Evolutionary conservation across 2,113 vertebrate species (phyloP).

Genomic region (Indri indri): DNA sequence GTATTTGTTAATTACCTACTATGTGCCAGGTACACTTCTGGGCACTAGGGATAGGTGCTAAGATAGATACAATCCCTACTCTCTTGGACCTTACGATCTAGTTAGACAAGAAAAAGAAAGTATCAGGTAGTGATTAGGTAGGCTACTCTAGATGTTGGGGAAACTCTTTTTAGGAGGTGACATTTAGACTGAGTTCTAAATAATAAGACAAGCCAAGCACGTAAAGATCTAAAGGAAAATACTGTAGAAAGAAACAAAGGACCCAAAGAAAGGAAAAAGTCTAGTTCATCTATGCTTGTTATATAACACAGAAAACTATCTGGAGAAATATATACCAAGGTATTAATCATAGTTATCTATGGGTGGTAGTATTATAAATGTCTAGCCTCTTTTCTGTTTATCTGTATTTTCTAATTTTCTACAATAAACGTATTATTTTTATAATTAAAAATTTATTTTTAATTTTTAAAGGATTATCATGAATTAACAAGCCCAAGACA

Average conservation of each 20-base stretch:
- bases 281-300: background rate
- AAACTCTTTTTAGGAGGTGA: background rate
- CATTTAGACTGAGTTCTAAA: conserved; percentile 43
- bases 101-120: conserved; percentile 21
- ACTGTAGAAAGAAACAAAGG: conserved; percentile 37
- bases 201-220: background rate
- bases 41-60: background rate
- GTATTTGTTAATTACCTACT: conserved; percentile 12
- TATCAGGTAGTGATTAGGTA: background rate
- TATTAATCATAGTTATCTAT: background rate
- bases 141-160: background rate
- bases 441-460: conserved; percentile 26
- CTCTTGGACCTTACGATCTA: background rate
- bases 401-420: conserved; percentile 49
- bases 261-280: background rate
- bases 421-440: background rate
- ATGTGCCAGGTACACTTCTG: background rate
- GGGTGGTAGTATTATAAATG: conserved; percentile 35
- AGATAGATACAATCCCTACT: background rate
- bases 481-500: background rate
- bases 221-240: background rate
- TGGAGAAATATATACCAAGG: background rate
- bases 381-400: background rate
- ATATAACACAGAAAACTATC: background rate
- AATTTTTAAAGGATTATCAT: conserved; percentile 42